Evolutionary conservation across 2,113 vertebrate genomes (phyloP).

Genomic region (Scomber scombrus): DNA sequence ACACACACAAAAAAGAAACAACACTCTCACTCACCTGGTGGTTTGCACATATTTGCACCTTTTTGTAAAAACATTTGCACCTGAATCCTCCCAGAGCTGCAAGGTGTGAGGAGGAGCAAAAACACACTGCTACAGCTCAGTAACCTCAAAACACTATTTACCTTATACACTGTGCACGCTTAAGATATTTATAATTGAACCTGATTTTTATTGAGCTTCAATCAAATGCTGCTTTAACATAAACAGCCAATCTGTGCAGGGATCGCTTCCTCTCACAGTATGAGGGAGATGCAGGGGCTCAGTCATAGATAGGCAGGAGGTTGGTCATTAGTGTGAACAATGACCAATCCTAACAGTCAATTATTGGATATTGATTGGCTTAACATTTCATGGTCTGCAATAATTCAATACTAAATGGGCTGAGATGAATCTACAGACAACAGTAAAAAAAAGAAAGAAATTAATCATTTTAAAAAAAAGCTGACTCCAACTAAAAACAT

Average conservation of each 20-base stretch:
- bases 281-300: neutral
- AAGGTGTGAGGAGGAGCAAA: neutral
- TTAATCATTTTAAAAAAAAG: no score
- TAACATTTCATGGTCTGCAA: neutral
- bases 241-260: neutral
- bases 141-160: no score
- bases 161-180: neutral
- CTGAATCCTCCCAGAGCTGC: neutral
- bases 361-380: neutral
- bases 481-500: no score
- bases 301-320: no score
- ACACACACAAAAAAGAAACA: slow-evolving; percentile 53
- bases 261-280: neutral
- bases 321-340: neutral
- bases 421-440: no score
- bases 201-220: neutral
- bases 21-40: slow-evolving; percentile 66
- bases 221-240: neutral
- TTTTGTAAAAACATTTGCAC: neutral
- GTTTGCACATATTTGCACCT: neutral
- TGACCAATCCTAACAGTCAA: neutral
- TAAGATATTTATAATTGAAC: neutral
- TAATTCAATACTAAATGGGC: neutral
- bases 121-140: neutral
- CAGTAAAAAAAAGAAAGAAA: no score